Evolutionary conservation across 1,140 invertebrate genomes (phyloP).

Genomic region (Dryas iulia): DNA sequence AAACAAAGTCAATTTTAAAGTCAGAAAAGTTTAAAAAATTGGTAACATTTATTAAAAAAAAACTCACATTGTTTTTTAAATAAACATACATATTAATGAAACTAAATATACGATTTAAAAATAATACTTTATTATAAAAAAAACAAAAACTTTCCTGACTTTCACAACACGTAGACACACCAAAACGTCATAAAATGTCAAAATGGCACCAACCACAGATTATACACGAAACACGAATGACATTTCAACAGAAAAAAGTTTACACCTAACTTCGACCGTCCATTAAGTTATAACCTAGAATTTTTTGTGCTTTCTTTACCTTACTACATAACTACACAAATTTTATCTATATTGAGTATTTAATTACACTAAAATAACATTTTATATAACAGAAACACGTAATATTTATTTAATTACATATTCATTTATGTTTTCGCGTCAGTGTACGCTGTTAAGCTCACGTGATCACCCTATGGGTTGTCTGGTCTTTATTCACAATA

Average conservation of each 20-base stretch:
- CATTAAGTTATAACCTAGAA: constrained; percentile 9
- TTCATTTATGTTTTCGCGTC: constrained; percentile 6
- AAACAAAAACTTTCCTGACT: not conserved
- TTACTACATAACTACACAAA: constrained; percentile 10
- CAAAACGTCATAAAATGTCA: constrained; percentile 8
- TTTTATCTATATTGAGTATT: constrained; percentile 17
- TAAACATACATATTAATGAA: too few species aligned
- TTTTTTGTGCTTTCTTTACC: constrained; percentile 18
- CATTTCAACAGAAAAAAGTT: not conserved
- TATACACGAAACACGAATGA: not conserved
- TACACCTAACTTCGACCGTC: not conserved
- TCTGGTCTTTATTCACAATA: constrained; percentile 7
- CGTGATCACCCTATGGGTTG: constrained; percentile 15
- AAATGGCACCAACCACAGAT: constrained; percentile 26
- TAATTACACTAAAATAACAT: constrained; percentile 12
- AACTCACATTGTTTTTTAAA: too few species aligned
- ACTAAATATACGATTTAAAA: too few species aligned
- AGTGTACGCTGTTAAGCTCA: constrained; percentile 10
- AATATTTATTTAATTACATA: constrained; percentile 9
- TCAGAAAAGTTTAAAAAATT: not conserved
- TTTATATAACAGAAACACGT: constrained; percentile 14
- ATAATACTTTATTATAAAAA: too few species aligned
- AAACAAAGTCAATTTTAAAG: not conserved
- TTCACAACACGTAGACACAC: constrained; percentile 9
- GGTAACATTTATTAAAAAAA: too few species aligned